Evolutionary conservation across 2,797 vertebrate species (phyloP).

Genomic region (Scyliorhinus canicula): DNA sequence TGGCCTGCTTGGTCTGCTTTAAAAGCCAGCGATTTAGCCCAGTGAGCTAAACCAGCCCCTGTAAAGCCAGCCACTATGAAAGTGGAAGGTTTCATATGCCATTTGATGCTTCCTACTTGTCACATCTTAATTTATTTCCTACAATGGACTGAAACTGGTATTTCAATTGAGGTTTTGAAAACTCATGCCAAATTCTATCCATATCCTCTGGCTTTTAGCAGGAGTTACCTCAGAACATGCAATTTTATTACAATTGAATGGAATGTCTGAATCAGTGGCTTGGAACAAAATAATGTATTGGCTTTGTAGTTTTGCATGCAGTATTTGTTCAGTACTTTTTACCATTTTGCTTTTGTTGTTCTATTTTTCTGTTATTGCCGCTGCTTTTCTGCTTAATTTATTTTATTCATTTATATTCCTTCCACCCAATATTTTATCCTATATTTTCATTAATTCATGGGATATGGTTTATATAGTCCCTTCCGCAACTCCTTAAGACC

Average conservation of each 20-base stretch:
- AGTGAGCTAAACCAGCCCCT: no score
- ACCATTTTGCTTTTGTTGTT: background rate
- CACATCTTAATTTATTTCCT: background rate
- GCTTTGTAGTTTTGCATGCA: background rate
- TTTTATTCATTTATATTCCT: background rate
- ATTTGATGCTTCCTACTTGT: background rate
- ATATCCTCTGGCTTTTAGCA: background rate
- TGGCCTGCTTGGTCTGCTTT: no score
- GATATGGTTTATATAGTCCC: no score
- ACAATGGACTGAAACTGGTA: background rate
- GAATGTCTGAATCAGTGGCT: background rate
- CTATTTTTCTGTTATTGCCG: background rate
- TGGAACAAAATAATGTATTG: background rate
- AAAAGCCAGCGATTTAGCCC: no score
- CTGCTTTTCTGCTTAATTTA: background rate
- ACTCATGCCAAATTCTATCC: background rate
- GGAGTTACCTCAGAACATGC: background rate
- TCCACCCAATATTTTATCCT: background rate
- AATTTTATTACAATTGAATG: background rate
- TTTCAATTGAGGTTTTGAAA: background rate
- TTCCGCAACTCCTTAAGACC: background rate
- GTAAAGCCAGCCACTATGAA: no score
- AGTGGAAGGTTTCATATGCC: background rate
- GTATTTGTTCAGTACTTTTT: background rate
- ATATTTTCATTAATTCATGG: background rate